phyloP scores from a whole-genome alignment of 2,113 vertebrate genomes.

The Tonatia bakeri region DNA sequence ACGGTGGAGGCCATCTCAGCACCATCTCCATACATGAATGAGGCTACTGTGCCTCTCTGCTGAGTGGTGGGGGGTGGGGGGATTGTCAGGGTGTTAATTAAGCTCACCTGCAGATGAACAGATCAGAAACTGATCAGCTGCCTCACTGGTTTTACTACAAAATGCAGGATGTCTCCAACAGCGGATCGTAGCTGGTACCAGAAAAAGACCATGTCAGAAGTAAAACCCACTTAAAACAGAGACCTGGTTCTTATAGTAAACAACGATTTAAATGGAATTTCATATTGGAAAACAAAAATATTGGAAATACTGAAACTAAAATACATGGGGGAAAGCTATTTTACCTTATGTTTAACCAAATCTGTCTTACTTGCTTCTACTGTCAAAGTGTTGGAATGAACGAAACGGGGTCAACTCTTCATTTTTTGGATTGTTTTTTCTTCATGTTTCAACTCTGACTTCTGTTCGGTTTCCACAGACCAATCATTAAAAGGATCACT shows the following conservation, averaged over 20 bases:
- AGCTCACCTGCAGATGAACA: neutral
- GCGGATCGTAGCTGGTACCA: neutral
- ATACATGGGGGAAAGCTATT: neutral
- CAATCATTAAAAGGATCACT: neutral
- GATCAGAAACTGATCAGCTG: neutral
- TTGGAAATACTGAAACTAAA: neutral
- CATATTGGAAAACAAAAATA: neutral
- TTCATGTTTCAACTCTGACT: neutral
- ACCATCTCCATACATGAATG: neutral
- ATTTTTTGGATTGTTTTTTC: neutral
- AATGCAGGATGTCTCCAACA: neutral
- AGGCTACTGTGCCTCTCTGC: no score
- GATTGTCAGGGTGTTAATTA: neutral
- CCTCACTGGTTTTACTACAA: neutral
- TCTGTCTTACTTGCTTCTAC: neutral
- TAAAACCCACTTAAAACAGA: neutral
- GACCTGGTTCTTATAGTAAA: neutral
- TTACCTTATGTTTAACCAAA: neutral
- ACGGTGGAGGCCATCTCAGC: accelerated
- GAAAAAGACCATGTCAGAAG: neutral
- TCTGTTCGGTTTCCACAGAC: neutral
- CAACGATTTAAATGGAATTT: neutral
- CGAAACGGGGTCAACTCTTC: neutral
- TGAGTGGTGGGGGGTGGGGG: no score
- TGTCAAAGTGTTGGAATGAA: neutral